These are phyloP conservation scores for Orthosia gracilis DNA, from an alignment of 2,888 invertebrate genomes.

Conservation along the genomic window DNA sequence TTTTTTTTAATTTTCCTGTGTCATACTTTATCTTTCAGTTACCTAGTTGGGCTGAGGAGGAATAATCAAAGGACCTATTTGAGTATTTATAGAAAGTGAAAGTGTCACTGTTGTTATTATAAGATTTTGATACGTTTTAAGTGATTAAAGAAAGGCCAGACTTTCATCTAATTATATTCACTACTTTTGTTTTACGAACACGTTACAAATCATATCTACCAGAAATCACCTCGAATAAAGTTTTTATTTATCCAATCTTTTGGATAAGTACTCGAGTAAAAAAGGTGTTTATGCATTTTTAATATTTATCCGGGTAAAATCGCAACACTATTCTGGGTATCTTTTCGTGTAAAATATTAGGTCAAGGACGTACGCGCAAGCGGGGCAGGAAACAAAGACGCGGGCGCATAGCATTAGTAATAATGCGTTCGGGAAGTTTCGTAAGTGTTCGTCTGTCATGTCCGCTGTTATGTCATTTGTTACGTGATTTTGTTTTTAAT, in stretches of 20 bases:
- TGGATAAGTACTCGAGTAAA: neutral
- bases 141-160: neutral
- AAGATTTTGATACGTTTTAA: neutral
- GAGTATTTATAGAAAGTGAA: neutral
- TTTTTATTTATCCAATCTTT: neutral
- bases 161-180: neutral
- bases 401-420: conserved; percentile 45
- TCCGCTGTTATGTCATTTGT: conserved; percentile 42
- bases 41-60: neutral
- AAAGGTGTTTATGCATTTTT: neutral
- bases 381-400: conserved; percentile 52
- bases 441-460: conserved; percentile 55
- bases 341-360: conserved; percentile 51
- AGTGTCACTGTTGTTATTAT: neutral
- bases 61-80: neutral
- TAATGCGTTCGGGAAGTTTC: conserved; percentile 58
- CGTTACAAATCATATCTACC: neutral
- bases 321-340: conserved; percentile 24
- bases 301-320: neutral
- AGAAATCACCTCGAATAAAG: neutral
- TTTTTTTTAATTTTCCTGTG: conserved; percentile 69
- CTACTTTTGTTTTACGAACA: neutral
- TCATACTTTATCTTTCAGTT: conserved; percentile 35
- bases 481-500: conserved; percentile 25
- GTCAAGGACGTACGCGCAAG: conserved; percentile 58